phyloP scores from a whole-genome alignment of 2,888 invertebrate species.

The Coleophora deauratella region DNA sequence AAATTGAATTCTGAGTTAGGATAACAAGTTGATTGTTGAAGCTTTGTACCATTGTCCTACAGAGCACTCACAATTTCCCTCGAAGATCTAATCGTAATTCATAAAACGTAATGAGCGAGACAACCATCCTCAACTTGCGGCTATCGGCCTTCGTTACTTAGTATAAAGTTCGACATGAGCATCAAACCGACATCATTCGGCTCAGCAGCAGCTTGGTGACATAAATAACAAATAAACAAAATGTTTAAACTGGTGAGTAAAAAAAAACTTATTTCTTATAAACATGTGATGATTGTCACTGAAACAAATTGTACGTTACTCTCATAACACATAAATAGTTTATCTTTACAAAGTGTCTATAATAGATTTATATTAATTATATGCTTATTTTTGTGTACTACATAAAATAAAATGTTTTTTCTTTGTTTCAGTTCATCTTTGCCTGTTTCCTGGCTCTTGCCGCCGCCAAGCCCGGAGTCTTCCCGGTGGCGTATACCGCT shows the following conservation, averaged over 20 bases:
- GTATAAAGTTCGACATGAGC: constrained; percentile 30
- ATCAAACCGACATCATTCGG: constrained; percentile 32
- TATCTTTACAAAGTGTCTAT: too few relatives aligned
- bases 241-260: constrained; percentile 62
- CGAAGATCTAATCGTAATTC: constrained; percentile 25
- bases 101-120: constrained; percentile 6
- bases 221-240: constrained; percentile 27
- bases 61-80: background rate
- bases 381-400: too few relatives aligned
- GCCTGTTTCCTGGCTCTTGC: constrained; percentile 48
- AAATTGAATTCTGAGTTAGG: too few relatives aligned
- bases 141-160: constrained; percentile 35
- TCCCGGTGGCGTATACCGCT: constrained; percentile 27
- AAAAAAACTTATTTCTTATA: too few relatives aligned
- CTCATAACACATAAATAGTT: too few relatives aligned
- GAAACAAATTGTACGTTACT: too few relatives aligned
- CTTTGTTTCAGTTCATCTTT: constrained; percentile 39
- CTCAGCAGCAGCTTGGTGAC: constrained; percentile 25
- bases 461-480: constrained; percentile 40
- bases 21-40: too few relatives aligned
- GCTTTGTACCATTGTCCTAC: too few relatives aligned
- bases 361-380: too few relatives aligned
- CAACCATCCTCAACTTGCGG: constrained; percentile 23
- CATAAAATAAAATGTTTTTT: too few relatives aligned
- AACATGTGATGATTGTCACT: too few relatives aligned